Base-by-base conservation (phyloP, 2,113 vertebrate species). In the Sterrhoptilus dennistouni region DNA sequence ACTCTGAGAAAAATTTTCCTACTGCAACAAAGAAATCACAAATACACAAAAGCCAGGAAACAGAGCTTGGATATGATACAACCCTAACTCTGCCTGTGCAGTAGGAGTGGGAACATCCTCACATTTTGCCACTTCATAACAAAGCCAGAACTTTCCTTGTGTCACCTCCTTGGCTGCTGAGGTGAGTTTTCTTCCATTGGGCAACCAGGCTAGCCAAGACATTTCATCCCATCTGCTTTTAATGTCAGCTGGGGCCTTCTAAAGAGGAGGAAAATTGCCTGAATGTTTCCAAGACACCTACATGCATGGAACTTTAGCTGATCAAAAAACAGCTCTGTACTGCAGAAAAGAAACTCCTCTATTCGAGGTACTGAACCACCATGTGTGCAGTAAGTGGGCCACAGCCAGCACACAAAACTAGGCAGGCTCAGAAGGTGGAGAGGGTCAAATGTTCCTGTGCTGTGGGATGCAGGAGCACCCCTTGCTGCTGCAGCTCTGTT, bases 41-140 rank as follows among this genome's bases (percentile, higher is more conserved):
- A 69, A 71, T 7, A 61, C 20, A 72, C 31, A 74, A 76, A 86
- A 78, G 5, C 14, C 63, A 94, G 38, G 57, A 60, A 85, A 65
- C 2, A 8, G 12, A 74, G 36, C 35, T 11, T 38, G 29, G 59
- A 60, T 20, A 47, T 0, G 0, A 14, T 15, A 80, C 0, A 5
- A 61, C 11, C 14, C 45, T 31, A 75, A 35, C 49, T 75, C 33
- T 53, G 28, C 7, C 75, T 4, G 0, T 27, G 50, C 68, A 42
- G 59, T 11, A 40, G n/a, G 79, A 72, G 35, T 33, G 38, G 59
- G 35, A 77, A 83, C 12, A 53, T 56, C 23, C 36, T 23, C 14
- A 40, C 18, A 11, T 7, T 83, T 77, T 45, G 36, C 16, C 8
- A 53, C 54, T 57, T 77, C 18, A 2, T n/a, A 79, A 69, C 13